Base-by-base conservation (phyloP, 2,888 invertebrate genomes). In the Syrista parreyssii region DNA sequence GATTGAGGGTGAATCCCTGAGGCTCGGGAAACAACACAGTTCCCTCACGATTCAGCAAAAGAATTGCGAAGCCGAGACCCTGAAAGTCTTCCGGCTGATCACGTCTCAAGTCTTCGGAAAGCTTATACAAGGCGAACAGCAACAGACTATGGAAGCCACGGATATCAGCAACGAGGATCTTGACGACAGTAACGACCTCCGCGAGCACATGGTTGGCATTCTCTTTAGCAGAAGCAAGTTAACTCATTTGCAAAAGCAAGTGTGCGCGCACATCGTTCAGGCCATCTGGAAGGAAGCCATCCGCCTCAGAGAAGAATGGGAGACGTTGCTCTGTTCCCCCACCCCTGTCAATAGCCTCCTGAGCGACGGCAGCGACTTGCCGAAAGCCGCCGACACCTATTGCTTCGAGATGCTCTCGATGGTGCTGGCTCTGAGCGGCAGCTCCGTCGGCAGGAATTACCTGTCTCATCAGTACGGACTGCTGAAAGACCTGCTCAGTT, bases 321-420 rank as follows among this genome's bases (percentile, higher is more conserved):
- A 98, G 91, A 93, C 94, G 11, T 92, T 93, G 55, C 87, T 95
- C n/a, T 93, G 92, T 80, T 93, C 93, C 0, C 89, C 92, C 40
- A 92, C 92, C 2, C 91, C 91, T 2, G 90, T 89, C 3, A 90
- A 90, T 74, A 91, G 91, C 82, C 82, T 90, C 11, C 80, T 90
- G 9, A 91, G 91, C 55, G 91, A 90, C 40, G 92, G 92, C 80
- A 92, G 92, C 76, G 93, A 93, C 82, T 87, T 91, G 33, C 90
- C 91, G 3, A 94, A 93, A 88, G 92, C 92, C 79, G 92, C 93
- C 3, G 98, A 99, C 91, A 97, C 97, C n/a, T 99, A 98, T 91
- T 98, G 98, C 92, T 99, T 98, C 89, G 98, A 99, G 93, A 97
- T 99, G 97, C 92, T 99, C 33, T 98, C 98, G 6, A 96, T 98